These are phyloP conservation scores for Danio tinwini DNA, from an alignment of 2,797 vertebrate species.

Conservation along the genomic window DNA sequence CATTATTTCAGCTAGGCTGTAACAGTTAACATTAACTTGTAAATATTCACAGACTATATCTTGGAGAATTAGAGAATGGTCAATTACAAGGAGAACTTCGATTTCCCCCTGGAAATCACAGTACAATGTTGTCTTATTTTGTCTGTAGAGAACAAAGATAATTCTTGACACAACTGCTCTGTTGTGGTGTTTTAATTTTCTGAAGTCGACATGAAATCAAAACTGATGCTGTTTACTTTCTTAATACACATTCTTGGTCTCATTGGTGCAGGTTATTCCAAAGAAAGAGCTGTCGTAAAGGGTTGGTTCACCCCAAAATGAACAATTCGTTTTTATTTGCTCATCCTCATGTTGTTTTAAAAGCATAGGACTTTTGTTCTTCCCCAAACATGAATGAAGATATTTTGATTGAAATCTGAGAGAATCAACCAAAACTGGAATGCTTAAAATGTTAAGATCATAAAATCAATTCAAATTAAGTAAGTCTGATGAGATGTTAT, in stretches of 20 bases:
- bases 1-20: slow-evolving; percentile 15
- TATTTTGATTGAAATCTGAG: too few species aligned
- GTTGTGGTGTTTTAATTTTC: slow-evolving; percentile 25
- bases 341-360: neutral
- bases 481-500: too few species aligned
- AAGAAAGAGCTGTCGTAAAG: neutral
- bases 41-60: slow-evolving; percentile 13
- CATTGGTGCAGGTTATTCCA: neutral
- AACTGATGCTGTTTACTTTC: slow-evolving; percentile 12
- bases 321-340: neutral
- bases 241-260: neutral
- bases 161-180: neutral
- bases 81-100: neutral
- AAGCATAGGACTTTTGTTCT: neutral
- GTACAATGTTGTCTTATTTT: slow-evolving; percentile 2
- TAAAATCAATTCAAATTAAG: too few species aligned
- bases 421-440: too few species aligned
- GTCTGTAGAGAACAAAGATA: neutral
- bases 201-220: slow-evolving; percentile 23
- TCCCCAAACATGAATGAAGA: neutral
- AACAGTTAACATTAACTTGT: neutral
- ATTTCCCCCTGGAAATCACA: slow-evolving; percentile 27
- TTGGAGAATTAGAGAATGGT: slow-evolving; percentile 13
- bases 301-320: neutral
- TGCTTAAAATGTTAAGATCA: too few species aligned